Evolutionary conservation across 1,140 invertebrate species (phyloP).

Genomic region (Meloidogyne exigua): DNA sequence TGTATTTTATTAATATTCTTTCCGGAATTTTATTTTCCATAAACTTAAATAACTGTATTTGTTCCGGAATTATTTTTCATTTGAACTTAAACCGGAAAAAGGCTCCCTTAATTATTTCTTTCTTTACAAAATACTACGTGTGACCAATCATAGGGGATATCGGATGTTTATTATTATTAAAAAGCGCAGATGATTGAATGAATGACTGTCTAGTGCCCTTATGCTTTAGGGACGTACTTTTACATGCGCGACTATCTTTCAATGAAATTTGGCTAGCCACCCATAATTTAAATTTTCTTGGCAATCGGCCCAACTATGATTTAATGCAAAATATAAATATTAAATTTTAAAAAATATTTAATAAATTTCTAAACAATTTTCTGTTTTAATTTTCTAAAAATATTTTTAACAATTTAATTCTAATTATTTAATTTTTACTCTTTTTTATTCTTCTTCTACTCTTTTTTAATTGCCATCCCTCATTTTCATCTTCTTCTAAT

Average conservation of each 20-base stretch:
- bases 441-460: conserved; percentile 22
- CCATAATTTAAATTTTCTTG: neutral
- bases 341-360: neutral
- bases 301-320: neutral
- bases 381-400: too few relatives aligned
- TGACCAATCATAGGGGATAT: neutral
- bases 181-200: neutral
- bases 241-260: neutral
- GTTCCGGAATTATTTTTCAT: too few relatives aligned
- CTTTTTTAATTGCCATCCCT: conserved; percentile 12
- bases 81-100: neutral
- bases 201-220: neutral
- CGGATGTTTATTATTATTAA: neutral
- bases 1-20: too few relatives aligned
- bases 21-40: too few relatives aligned
- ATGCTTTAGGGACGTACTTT: neutral
- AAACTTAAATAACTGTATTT: too few relatives aligned
- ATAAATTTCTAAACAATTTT: too few relatives aligned
- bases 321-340: neutral
- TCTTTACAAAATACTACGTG: neutral
- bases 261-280: neutral
- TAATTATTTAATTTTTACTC: neutral
- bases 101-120: neutral
- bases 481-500: conserved; percentile 65
- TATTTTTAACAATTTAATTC: too few relatives aligned